phyloP scores from a whole-genome alignment of 30 jellyfish, hydroid and myxozoan genomes.

The Aurelia coerulea region DNA sequence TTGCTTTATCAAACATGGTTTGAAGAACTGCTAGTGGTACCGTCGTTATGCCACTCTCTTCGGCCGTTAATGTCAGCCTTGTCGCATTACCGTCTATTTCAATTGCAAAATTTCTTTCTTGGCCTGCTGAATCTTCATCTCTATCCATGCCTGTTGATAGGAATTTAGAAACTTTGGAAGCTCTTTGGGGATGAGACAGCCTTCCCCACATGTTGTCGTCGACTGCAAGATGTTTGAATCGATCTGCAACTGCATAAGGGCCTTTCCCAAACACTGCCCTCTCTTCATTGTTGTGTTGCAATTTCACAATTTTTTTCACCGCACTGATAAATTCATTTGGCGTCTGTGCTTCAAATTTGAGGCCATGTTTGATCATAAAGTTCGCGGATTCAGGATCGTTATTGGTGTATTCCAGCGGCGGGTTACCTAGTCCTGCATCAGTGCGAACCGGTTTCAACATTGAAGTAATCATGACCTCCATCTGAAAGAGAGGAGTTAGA shows the following conservation, averaged over 20 bases:
- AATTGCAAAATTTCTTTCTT: neutral
- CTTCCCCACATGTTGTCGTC: conserved; percentile 3
- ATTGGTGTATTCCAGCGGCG: conserved; percentile 21
- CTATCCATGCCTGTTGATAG: neutral
- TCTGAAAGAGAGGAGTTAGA: neutral
- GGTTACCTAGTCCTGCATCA: conserved; percentile 42
- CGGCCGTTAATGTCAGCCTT: neutral
- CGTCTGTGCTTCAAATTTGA: neutral
- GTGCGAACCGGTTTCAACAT: conserved; percentile 39
- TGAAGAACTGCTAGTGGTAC: neutral
- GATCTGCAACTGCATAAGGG: neutral
- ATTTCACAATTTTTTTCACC: neutral
- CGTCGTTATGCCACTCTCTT: conserved; percentile 11
- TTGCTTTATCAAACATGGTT: conserved; percentile 13
- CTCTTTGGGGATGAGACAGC: conserved; percentile 8
- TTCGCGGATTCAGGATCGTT: conserved; percentile 19
- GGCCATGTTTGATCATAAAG: conserved; percentile 8
- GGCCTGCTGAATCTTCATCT: neutral
- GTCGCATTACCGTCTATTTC: neutral
- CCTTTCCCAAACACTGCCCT: conserved; percentile 13
- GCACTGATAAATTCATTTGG: conserved; percentile 15
- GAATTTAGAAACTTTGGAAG: neutral
- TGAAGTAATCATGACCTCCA: conserved; percentile 12
- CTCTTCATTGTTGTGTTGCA: conserved; percentile 7
- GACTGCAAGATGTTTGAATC: conserved; percentile 5